Evolutionary conservation across 2,888 invertebrate genomes (phyloP).

Genomic region (Drosophila greeni): DNA sequence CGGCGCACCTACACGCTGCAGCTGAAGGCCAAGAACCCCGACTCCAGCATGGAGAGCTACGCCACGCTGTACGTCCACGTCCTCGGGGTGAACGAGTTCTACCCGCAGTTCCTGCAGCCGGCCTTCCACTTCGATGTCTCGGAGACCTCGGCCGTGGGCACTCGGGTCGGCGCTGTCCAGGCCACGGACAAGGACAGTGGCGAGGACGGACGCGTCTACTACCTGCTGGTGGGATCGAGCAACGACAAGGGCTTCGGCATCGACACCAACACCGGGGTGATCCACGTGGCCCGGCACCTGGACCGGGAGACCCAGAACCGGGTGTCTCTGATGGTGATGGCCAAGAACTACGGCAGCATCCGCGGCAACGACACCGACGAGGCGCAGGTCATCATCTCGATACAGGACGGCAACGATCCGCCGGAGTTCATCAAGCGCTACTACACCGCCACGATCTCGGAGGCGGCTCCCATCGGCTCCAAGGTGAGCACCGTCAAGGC

Average conservation of each 20-base stretch:
- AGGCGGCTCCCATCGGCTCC: constrained; percentile 87
- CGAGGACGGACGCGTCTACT: constrained; percentile 92
- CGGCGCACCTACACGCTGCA: constrained; percentile 86
- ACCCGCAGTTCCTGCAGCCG: constrained; percentile 91
- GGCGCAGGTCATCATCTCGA: constrained; percentile 94
- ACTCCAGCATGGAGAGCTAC: constrained; percentile 87
- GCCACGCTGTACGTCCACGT: constrained; percentile 87
- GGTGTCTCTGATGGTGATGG: constrained; percentile 93
- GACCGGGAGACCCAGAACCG: constrained; percentile 94
- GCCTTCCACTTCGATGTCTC: constrained; percentile 96
- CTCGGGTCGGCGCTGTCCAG: constrained; percentile 90
- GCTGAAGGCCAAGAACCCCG: constrained; percentile 92
- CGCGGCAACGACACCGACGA: constrained; percentile 96
- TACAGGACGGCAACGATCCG: constrained; percentile 97
- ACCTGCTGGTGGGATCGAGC: constrained; percentile 94
- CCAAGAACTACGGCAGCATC: constrained; percentile 96
- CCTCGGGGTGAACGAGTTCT: constrained; percentile 92
- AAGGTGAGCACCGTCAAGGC: constrained; percentile 89
- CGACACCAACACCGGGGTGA: constrained; percentile 89
- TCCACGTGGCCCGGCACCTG: constrained; percentile 88
- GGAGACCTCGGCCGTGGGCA: constrained; percentile 92
- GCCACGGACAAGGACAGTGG: constrained; percentile 94
- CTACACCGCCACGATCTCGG: constrained; percentile 89
- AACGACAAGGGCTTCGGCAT: constrained; percentile 94
- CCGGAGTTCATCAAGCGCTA: constrained; percentile 90